These are phyloP conservation scores for Drosophila aff. DNA, from an alignment of 1,140 invertebrate species.

Conservation along the genomic window DNA sequence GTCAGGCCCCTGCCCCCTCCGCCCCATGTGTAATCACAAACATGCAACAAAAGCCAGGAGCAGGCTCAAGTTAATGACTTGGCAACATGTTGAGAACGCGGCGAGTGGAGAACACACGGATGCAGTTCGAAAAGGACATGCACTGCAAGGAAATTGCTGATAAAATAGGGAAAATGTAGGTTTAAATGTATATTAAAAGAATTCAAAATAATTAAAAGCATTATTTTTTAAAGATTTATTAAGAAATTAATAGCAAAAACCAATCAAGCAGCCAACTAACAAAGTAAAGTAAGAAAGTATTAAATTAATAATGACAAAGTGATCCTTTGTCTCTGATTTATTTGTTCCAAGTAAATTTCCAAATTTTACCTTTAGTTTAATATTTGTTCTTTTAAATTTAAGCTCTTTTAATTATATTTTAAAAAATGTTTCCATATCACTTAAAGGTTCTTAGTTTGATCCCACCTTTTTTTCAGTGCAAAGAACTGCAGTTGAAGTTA, in stretches of 20 bases:
- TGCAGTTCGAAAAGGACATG: constrained; percentile 44
- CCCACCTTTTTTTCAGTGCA: constrained; percentile 7
- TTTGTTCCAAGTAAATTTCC: too few species aligned
- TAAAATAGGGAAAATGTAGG: not conserved
- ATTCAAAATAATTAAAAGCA: not conserved
- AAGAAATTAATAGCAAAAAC: not conserved
- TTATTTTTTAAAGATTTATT: not conserved
- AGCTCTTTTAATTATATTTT: too few species aligned
- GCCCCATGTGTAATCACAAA: constrained; percentile 69
- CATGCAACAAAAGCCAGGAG: constrained; percentile 79
- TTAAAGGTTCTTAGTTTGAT: too few species aligned
- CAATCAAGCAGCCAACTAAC: too few species aligned
- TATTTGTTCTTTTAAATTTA: not conserved
- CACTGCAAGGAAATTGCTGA: constrained; percentile 6
- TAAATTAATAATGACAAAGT: not conserved
- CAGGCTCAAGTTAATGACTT: constrained; percentile 82
- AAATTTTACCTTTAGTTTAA: not conserved
- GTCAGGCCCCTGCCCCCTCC: not conserved
- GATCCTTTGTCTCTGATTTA: too few species aligned
- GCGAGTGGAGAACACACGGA: constrained; percentile 37
- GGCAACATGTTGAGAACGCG: constrained; percentile 74
- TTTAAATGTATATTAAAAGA: not conserved
- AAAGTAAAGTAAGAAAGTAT: not conserved
- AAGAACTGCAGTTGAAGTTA: constrained; percentile 22
- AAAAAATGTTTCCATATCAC: not conserved